Evolutionary conservation across 2,888 invertebrate genomes (phyloP), one percentile per base, ranked within the genome.

Genomic region (Epinotia brunnichana): DNA sequence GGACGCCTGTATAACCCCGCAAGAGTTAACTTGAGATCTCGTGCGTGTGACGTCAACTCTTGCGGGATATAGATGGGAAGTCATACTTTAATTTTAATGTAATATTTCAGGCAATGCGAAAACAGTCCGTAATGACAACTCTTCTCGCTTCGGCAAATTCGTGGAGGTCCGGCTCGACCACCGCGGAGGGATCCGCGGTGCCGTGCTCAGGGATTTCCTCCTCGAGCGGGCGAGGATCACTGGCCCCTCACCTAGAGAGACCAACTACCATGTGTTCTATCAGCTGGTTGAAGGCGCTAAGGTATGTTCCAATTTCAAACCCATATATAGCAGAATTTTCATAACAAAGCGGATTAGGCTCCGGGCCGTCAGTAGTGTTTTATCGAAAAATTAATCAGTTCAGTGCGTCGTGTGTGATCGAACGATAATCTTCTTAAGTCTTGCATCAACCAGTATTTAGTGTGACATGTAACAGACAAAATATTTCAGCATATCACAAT

Each of bases 101-200:
- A 48, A 35, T 10, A 21, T 74, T 74, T 10, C 85, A 98, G 98
- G 98, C 70, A 98, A 98, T 90, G 98, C 98, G 1, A 98, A 97
- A 91, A 98, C 98, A 0, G 97, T 98, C 13, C 95, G 98, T 61
- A 98, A 98, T 85, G 98, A 98, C 90, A 98, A 98, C 88, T 98
- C 98, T 15, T 97, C 97, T 53, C 95, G 98, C 11, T 98, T 98
- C 88, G 98, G 98, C n/a, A 98, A 98, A 90, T 98, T 98, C 87
- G 98, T 98, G 94, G 98, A 98, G 90, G 97, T 98, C 9, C 97
- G 98, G 83, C 96, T 98, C 85, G 98, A 98, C 90, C 95, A 95
- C 75, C 95, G 97, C 80, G 97, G 97, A 92, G 97, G 97, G 90
- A 98, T 98, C 82, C 96, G 96, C 78, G 98, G 98, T 19, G 98